Conservation (phyloP, 2,113 vertebrate genomes). For the Mixornis gularis region DNA sequence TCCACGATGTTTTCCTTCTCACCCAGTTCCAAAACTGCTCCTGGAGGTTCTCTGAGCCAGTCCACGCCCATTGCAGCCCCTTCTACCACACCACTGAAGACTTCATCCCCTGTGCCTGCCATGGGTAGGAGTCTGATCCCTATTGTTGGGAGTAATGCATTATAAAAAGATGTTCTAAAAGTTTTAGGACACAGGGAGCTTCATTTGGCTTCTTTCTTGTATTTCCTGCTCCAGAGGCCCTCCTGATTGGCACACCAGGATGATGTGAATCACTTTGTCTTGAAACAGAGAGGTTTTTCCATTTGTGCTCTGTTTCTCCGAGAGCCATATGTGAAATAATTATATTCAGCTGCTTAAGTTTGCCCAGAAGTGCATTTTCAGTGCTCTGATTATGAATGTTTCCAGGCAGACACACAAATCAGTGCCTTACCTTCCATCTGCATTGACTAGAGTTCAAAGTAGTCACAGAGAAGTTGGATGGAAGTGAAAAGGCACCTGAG, state of each 20-base stretch:
- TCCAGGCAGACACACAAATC: not conserved
- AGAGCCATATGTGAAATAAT: not conserved
- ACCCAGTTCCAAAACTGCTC: slow-evolving; percentile 67
- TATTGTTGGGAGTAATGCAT: not conserved
- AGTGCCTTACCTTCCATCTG: not conserved
- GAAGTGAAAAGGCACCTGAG: not conserved
- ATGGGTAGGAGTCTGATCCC: slow-evolving; percentile 33
- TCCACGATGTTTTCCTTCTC: slow-evolving; percentile 70
- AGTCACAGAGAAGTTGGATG: not conserved
- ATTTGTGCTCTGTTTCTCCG: not conserved
- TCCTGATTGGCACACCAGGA: not conserved
- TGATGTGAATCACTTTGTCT: not conserved
- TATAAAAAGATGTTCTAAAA: not conserved
- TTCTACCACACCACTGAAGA: slow-evolving; percentile 21
- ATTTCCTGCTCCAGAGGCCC: not conserved
- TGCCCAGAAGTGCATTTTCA: not conserved
- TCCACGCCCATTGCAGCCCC: not conserved
- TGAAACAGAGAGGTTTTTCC: not conserved
- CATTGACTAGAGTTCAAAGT: not conserved
- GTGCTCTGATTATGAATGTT: not conserved
- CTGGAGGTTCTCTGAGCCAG: slow-evolving; percentile 51
- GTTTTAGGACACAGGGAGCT: not conserved
- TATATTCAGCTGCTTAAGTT: not conserved
- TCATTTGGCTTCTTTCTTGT: not conserved
- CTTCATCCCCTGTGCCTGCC: not conserved